Conservation (phyloP, 2,797 vertebrate species). For the Sebastiscus tertius region DNA sequence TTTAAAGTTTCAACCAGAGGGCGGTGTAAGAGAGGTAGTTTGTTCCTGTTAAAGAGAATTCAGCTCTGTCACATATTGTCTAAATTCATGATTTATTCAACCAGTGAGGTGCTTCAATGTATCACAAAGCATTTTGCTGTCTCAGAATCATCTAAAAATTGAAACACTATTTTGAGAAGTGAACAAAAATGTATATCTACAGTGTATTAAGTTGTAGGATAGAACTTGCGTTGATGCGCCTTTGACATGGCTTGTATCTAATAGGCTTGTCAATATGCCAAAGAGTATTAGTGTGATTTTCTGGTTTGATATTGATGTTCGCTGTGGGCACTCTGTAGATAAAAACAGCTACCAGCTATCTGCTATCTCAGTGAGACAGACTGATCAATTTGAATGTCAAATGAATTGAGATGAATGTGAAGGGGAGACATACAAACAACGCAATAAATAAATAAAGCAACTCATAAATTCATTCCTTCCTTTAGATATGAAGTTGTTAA, state of each 20-base stretch:
- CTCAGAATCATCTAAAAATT: neutral
- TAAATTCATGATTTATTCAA: neutral
- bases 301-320: constrained; percentile 26
- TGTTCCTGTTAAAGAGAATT: neutral
- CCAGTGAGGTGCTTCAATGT: neutral
- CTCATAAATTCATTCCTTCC: neutral
- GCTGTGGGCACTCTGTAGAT: neutral
- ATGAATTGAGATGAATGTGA: constrained; percentile 7
- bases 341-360: constrained; percentile 14
- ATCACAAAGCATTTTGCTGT: neutral
- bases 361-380: constrained; percentile 4
- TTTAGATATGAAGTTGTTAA: neutral
- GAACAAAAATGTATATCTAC: neutral
- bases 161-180: neutral
- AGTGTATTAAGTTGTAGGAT: neutral
- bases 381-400: constrained; percentile 29
- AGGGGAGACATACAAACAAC: neutral
- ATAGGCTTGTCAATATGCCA: neutral
- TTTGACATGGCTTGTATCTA: constrained; percentile 1
- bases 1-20: no score
- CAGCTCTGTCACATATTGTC: neutral
- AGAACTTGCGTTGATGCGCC: neutral
- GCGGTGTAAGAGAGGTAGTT: neutral
- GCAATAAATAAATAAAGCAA: neutral
- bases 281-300: constrained; percentile 7